Percentiles rank a stretch among this genome's conserved stretches.
Conservation (phyloP, 2,113 vertebrate species). For the Microtus ochrogaster region DNA sequence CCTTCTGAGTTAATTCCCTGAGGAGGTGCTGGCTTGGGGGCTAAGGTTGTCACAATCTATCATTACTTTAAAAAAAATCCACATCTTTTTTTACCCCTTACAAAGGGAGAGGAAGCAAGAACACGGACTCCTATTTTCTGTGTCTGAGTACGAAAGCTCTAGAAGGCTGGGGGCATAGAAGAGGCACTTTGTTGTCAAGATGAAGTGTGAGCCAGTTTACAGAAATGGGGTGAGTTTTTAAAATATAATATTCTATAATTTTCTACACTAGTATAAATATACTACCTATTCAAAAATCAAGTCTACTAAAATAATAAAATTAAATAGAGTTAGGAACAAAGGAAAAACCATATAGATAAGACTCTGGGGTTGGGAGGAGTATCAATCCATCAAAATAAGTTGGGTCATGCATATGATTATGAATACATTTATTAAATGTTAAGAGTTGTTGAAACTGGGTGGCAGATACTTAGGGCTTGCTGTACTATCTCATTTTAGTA, state of each 20-base stretch:
- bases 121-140: background rate
- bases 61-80: background rate
- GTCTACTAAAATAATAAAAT: conserved; percentile 31
- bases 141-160: background rate
- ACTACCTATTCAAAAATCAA: conserved; percentile 42
- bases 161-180: background rate
- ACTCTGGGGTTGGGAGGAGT: background rate
- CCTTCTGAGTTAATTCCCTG: conserved; percentile 43
- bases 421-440: background rate
- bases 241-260: background rate
- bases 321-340: conserved; percentile 27
- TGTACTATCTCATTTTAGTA: background rate
- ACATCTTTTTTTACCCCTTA: background rate
- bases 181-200: background rate
- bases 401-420: background rate
- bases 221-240: background rate
- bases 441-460: background rate
- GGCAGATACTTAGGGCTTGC: background rate
- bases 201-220: no score
- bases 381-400: background rate
- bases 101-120: background rate
- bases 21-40: background rate
- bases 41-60: background rate
- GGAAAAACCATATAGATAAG: background rate
- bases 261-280: background rate